Conservation (phyloP, 2,888 invertebrate genomes). For the Caenorhabditis angaria region DNA sequence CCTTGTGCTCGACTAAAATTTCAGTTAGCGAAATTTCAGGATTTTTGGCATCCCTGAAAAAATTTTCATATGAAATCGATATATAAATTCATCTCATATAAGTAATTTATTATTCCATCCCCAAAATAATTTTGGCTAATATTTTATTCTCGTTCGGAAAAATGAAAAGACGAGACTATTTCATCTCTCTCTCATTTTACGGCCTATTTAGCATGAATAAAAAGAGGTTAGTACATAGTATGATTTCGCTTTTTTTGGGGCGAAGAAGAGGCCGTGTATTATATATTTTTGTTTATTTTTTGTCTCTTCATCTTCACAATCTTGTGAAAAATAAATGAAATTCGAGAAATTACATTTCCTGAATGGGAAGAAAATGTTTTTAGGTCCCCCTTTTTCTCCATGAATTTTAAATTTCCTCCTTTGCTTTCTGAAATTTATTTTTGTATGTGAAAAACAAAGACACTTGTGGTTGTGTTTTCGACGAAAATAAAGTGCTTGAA, state of each 20-base stretch:
- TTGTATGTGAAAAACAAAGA: too few relatives aligned
- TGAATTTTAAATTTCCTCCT: background rate
- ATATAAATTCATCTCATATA: too few relatives aligned
- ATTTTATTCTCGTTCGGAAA: background rate
- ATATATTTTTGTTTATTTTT: conserved; percentile 1
- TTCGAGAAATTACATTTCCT: conserved; percentile 1
- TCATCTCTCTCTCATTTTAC: background rate
- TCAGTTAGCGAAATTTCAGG: too few relatives aligned
- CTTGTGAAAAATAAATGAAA: background rate
- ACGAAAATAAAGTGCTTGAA: background rate
- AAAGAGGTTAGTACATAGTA: conserved; percentile 4
- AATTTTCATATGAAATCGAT: too few relatives aligned
- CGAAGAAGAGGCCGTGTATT: background rate
- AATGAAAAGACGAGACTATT: conserved; percentile 9
- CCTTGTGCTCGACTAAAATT: too few relatives aligned
- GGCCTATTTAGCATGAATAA: conserved; percentile 4
- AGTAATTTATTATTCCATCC: too few relatives aligned
- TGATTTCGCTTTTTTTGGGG: conserved; percentile 4
- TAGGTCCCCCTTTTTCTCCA: background rate
- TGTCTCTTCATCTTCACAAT: background rate
- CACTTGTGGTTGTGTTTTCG: background rate
- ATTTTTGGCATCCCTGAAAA: too few relatives aligned
- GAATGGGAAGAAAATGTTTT: background rate
- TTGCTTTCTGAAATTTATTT: background rate
- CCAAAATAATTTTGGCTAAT: background rate